Conservation (phyloP, 2,113 vertebrate species). For the Hystrix cristata region DNA sequence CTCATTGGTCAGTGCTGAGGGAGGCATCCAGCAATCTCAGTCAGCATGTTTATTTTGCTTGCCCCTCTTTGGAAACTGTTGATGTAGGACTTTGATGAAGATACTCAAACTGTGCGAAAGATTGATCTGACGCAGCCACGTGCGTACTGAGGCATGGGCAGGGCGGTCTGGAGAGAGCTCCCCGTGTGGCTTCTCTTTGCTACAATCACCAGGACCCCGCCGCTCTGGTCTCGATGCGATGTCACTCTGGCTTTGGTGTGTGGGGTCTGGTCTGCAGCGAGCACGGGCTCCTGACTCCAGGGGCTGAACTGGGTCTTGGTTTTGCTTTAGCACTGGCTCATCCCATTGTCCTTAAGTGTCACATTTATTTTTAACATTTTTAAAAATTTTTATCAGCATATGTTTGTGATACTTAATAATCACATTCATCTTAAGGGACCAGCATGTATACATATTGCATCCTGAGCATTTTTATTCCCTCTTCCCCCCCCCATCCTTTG, state of each 20-base stretch:
- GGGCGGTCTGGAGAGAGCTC: fast-evolving
- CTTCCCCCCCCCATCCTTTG: neutral
- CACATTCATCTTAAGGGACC: neutral
- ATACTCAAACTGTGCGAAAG: too few species aligned
- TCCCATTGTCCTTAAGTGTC: too few species aligned
- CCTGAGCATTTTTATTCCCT: neutral
- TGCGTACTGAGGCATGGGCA: fast-evolving
- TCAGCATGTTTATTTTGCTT: neutral
- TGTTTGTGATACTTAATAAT: neutral
- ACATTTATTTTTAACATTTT: neutral
- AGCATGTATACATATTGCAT: neutral
- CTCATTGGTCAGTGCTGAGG: too few species aligned
- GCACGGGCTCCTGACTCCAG: neutral
- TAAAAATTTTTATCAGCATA: neutral
- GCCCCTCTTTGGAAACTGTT: neutral
- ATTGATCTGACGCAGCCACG: too few species aligned
- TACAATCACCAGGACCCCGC: neutral
- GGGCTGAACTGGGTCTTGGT: neutral
- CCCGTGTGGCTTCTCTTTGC: neutral
- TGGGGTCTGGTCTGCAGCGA: fast-evolving
- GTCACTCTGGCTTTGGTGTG: neutral
- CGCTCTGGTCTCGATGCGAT: fast-evolving
- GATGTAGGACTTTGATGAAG: neutral
- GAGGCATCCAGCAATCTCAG: neutral
- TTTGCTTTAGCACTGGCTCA: neutral